Evolutionary conservation across 2,113 vertebrate species (phyloP), one percentile per base, ranked within the genome.

Genomic region (Cichladusa arquata): DNA sequence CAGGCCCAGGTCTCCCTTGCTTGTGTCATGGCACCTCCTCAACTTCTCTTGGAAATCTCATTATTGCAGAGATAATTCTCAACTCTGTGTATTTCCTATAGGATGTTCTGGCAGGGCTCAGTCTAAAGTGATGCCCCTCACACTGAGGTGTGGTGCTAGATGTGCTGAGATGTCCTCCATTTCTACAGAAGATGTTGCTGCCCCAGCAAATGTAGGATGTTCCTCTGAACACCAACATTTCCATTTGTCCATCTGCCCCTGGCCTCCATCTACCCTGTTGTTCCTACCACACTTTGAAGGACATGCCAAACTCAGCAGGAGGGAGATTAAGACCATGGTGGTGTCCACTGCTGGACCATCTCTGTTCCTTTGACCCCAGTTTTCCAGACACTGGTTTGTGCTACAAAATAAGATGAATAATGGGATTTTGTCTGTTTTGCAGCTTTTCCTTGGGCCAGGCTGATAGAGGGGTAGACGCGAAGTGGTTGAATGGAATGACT

Each of bases 51-150:
- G 45, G 61, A 48, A 73, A 76, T 61, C 17, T 25, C 10, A 9
- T 22, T 36, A 40, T 31, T 83, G 20, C 33, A 69, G 19, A 42
- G 14, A 22, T 33, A 36, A 47, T 73, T 50, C 58, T 87, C n/a
- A 24, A 5, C 29, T 54, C 29, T 51, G 42, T 51, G 23, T 31
- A 5, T 80, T 72, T 80, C 50, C 54, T 31, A 4, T 8, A 4
- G 31, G 62, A 23, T 88, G 23, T 20, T 83, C 19, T 0, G 0
- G 34, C 34, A 38, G 40, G 36, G 29, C 58, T 76, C 6, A 7
- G 36, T 29, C 25, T 1, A 0, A 15, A 38, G 28, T 0, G 0
- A 13, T 19, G 25, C 42, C 70, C 15, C 50, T 50, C 19, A 17
- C n/a, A 25, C n/a, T 34, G 57, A 58, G 57, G 57, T 58, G 57